Evolutionary conservation across 2,888 invertebrate species (phyloP).

Genomic region (Dione juno): DNA sequence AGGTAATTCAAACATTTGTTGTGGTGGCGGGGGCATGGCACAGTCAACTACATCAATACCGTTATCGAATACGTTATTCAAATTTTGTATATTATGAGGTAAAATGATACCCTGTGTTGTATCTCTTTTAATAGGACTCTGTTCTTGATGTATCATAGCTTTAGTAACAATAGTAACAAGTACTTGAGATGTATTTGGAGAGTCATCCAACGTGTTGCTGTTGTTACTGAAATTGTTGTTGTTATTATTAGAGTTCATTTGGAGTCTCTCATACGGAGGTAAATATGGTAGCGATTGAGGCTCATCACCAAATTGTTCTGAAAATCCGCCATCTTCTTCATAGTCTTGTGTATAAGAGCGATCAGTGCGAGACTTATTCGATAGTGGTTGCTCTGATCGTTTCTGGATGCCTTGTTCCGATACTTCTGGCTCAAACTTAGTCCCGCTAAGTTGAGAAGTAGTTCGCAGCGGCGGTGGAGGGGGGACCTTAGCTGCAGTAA

Average conservation of each 20-base stretch:
- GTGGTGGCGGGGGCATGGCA: constrained; percentile 68
- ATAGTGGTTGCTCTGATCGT: constrained; percentile 72
- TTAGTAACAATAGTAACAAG: constrained; percentile 90
- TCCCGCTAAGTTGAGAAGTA: constrained; percentile 91
- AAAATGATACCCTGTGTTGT: constrained; percentile 58
- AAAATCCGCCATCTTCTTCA: constrained; percentile 77
- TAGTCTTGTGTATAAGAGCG: constrained; percentile 62
- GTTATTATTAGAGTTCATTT: constrained; percentile 53
- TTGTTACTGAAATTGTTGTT: constrained; percentile 60
- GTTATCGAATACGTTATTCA: constrained; percentile 72
- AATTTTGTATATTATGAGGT: constrained; percentile 68
- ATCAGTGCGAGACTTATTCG: constrained; percentile 55
- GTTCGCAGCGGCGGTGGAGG: constrained; percentile 93
- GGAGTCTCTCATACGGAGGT: constrained; percentile 76
- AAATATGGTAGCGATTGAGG: constrained; percentile 86
- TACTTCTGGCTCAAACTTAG: constrained; percentile 85
- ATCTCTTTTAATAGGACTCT: constrained; percentile 86
- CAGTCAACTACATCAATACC: constrained; percentile 87
- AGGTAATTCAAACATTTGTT: constrained; percentile 85
- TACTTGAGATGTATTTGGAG: constrained; percentile 68
- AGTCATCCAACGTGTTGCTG: constrained; percentile 68
- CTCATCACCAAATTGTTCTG: constrained; percentile 81
- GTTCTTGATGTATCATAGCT: constrained; percentile 93
- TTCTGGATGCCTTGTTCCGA: constrained; percentile 71
- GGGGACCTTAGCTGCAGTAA: constrained; percentile 92